Base-by-base conservation (phyloP, 1,140 invertebrate species). In the Eupeodes corollae region DNA sequence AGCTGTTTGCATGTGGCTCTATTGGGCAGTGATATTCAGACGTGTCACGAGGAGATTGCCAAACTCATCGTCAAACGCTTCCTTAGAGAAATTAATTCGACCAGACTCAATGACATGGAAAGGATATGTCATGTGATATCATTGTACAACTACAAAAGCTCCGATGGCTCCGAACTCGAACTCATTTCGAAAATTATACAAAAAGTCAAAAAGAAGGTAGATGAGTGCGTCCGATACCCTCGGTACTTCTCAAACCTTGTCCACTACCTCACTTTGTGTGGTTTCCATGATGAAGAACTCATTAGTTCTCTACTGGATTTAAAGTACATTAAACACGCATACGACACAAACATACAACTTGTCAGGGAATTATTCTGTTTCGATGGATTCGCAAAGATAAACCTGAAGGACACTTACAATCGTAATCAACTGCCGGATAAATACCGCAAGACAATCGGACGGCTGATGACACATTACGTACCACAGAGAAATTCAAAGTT, bases 101-200 rank as follows among this genome's bases (percentile, higher is more conserved):
- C 69, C 0, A 69, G 79, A 44, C 40, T 82, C 1, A 83, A 83
- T 65, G 80, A 83, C 52, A 57, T 82, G 10, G 80, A 83, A 63
- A 68, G 79, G 48, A 59, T 81, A 2, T 51, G 73, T 5, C 70
- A 75, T 46, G 59, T 63, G 2, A 59, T 79, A 16, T 61, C 59
- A 5, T 65, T 72, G 47, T 77, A 75, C 33, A 71, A 77, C 56
- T 61, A 69, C 42, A 47, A 64, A 12, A 67, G 68, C 11, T 31
- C 63, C 52, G 64, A 61, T 19, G 55, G 59, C 0, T 56, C 63
- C 35, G 63, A 60, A 5, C 53, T 55, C 1, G 58, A 69, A 13
- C 35, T 79, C 12, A 76, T 69, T 48, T 9, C 70, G 12, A 52
- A 55, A 14, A 59, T 78, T 9, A 48, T 73, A 6, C 40, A 72